Conservation (phyloP, 2,113 vertebrate genomes). For the Sarotherodon lohbergeri region DNA sequence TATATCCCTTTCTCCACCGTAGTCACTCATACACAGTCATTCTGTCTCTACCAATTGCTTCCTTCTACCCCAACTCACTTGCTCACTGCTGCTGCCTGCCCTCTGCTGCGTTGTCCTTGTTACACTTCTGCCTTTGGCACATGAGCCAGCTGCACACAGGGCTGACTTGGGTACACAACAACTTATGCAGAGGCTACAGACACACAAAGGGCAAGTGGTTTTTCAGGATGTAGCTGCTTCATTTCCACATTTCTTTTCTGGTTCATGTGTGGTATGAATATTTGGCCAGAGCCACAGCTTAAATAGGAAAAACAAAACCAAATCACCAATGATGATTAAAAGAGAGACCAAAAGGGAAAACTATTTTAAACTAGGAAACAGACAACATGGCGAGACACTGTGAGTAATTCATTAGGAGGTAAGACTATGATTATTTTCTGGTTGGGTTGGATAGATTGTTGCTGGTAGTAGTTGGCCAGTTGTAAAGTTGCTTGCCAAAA, state of each 20-base stretch:
- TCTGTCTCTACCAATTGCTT: not conserved
- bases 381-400: not conserved
- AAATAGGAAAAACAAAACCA: not conserved
- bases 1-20: not conserved
- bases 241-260: not conserved
- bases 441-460: not conserved
- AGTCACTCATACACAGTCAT: not conserved
- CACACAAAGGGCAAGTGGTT: rapidly evolving
- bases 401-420: not conserved
- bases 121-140: conserved; percentile 17
- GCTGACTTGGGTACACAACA: not conserved
- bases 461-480: not conserved
- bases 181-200: not conserved
- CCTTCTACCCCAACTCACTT: not conserved
- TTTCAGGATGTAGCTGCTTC: not conserved
- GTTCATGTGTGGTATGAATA: not conserved
- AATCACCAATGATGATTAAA: not conserved
- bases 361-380: not conserved
- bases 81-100: not conserved
- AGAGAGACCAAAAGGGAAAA: not conserved
- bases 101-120: conserved; percentile 13
- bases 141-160: not conserved
- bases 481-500: conserved; percentile 14
- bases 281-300: not conserved
- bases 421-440: conserved; percentile 24